Evolutionary conservation across 2,888 invertebrate genomes (phyloP).

Genomic region (Sesia apiformis): DNA sequence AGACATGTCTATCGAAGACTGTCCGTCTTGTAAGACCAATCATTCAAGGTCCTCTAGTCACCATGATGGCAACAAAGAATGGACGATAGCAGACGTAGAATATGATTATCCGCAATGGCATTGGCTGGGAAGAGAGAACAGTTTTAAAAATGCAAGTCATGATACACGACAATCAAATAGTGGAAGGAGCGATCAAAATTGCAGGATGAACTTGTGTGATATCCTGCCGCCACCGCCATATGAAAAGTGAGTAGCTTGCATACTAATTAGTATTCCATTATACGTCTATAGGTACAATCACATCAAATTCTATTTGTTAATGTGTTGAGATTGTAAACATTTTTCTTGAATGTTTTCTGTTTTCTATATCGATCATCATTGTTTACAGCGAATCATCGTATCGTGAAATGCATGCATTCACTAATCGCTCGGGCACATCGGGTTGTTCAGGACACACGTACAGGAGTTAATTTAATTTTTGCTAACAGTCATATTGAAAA

Average conservation of each 20-base stretch:
- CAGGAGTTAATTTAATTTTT: constrained; percentile 46
- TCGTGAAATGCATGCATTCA: constrained; percentile 55
- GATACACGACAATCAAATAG: constrained; percentile 45
- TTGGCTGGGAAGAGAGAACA: constrained; percentile 63
- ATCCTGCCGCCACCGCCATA: constrained; percentile 63
- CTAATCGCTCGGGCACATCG: constrained; percentile 60
- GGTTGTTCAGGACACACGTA: constrained; percentile 64
- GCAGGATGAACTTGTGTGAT: constrained; percentile 67
- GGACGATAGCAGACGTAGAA: constrained; percentile 62
- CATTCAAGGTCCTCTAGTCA: constrained; percentile 63
- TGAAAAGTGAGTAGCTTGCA: constrained; percentile 46
- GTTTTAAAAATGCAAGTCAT: constrained; percentile 51
- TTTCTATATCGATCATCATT: no score
- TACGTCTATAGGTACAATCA: no score
- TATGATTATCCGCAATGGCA: constrained; percentile 70
- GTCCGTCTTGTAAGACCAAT: constrained; percentile 62
- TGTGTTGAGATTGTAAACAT: no score
- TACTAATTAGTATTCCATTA: no score
- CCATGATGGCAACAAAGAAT: constrained; percentile 58
- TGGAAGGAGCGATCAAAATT: constrained; percentile 52
- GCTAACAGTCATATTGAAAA: constrained; percentile 21
- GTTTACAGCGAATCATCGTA: constrained; percentile 59
- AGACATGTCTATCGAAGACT: constrained; percentile 62
- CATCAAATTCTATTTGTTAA: no score
- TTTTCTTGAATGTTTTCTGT: no score